Base-by-base conservation (phyloP, 2,888 invertebrate genomes). In the Eremobia ochroleuca region DNA sequence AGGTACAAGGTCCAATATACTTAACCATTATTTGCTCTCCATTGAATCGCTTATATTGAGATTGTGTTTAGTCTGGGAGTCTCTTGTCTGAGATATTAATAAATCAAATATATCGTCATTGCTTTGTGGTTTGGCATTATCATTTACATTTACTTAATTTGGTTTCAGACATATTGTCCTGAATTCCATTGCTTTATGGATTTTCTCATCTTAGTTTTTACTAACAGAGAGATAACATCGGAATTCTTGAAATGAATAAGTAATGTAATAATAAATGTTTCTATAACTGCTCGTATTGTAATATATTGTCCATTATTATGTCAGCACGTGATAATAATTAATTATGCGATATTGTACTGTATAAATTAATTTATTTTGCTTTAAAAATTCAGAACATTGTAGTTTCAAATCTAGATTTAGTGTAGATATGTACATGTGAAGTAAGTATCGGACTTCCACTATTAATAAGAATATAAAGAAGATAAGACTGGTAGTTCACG, bases 1-100 rank as follows among this genome's bases (percentile, higher is more conserved):
- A 73, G 52, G 74, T 81, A 81, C 77, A 85, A 81, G 74, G 78
- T 82, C 72, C 78, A 77, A 81, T 73, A 64, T 73, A 64, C 81
- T 74, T 65, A 40, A 72, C 58, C 77, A 83, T 83, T 85, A 74
- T 83, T 83, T 81, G 71, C 52, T 81, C 74, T 72, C 59, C 43
- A 81, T 81, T 74, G 69, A 73, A 85, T 61, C n/a, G 49, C 68
- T 58, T 68, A 43, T 55, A 73, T 59, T 68, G 71, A 74, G 28
- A 77, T 52, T 59, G 52, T 68, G 31, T 72, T 68, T 59, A 37
- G 52, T 76, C n/a, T 83, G 34, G 21, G 25, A 49, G 77, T 61
- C 52, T 49, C 49, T 34, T 73, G 69, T 67, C 43, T 64, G 55
- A 49, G 40, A 37, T 81, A 71, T 66, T 58, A 65, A 65, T 76